A percentile compares a stretch with the other conserved stretches of the same genome.
These are phyloP conservation scores for Zosterops borbonicus DNA, from an alignment of 2,113 vertebrate genomes.

Conservation along the genomic window DNA sequence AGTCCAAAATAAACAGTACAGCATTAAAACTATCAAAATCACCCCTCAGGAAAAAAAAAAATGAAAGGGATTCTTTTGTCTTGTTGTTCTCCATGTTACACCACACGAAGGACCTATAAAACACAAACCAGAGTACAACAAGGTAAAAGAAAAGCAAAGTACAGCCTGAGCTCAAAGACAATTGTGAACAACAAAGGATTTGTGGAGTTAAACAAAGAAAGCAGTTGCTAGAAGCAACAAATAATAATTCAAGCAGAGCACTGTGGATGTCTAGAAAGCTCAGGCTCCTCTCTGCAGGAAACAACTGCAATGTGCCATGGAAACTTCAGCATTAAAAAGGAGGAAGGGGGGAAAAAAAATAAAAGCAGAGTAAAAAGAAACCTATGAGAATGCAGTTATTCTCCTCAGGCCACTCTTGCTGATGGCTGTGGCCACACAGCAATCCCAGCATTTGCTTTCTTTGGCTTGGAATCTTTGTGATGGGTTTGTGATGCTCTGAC, in stretches of 20 bases:
- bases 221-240: conserved; percentile 14
- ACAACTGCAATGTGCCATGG: not conserved
- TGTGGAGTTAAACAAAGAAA: not conserved
- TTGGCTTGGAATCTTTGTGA: fast-evolving
- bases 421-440: not conserved
- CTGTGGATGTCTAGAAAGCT: not conserved
- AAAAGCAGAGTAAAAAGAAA: not conserved
- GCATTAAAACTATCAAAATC: not conserved
- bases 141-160: not conserved
- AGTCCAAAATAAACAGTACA: not conserved
- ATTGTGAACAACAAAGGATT: not conserved
- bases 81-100: not conserved
- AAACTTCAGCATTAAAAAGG: not conserved
- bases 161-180: not conserved
- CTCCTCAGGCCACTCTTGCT: not conserved
- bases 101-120: not conserved
- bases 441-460: not conserved
- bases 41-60: not conserved
- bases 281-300: not conserved
- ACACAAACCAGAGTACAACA: not conserved
- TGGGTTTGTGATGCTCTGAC: fast-evolving
- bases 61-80: not conserved
- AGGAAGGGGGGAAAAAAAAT: fast-evolving
- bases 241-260: not conserved
- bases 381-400: not conserved